Conservation (phyloP, 2,113 vertebrate species). For the Ammospiza nelsoni region DNA sequence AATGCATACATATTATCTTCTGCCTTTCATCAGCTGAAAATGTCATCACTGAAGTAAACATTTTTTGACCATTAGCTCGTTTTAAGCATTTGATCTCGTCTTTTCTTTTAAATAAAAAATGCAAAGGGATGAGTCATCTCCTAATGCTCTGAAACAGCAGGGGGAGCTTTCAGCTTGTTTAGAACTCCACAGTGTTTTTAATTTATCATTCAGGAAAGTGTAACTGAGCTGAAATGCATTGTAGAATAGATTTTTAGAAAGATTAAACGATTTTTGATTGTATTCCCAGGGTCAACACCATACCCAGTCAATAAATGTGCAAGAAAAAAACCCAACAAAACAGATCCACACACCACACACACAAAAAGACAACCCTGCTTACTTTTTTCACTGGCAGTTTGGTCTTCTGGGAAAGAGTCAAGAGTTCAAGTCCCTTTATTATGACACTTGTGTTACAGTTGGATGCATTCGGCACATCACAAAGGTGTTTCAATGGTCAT, state of each 20-base stretch:
- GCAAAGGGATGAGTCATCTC: background rate
- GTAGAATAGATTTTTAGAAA: conserved; percentile 20
- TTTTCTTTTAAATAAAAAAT: background rate
- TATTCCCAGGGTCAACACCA: background rate
- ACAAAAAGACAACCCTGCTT: background rate
- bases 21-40: background rate
- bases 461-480: background rate
- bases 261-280: background rate
- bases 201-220: background rate
- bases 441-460: background rate
- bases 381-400: background rate
- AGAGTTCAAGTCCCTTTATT: background rate
- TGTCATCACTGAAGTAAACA: background rate
- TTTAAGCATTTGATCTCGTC: background rate
- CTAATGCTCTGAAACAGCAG: conserved; percentile 40
- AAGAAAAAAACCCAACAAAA: background rate
- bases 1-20: background rate
- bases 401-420: background rate
- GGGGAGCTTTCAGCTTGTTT: conserved; percentile 49
- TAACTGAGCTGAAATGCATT: background rate
- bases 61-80: background rate
- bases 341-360: background rate
- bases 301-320: background rate
- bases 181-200: background rate
- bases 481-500: background rate